Evolutionary conservation across 2,888 invertebrate genomes (phyloP), one percentile per base, ranked within the genome.

Genomic region (Latrodectus hesperus): DNA sequence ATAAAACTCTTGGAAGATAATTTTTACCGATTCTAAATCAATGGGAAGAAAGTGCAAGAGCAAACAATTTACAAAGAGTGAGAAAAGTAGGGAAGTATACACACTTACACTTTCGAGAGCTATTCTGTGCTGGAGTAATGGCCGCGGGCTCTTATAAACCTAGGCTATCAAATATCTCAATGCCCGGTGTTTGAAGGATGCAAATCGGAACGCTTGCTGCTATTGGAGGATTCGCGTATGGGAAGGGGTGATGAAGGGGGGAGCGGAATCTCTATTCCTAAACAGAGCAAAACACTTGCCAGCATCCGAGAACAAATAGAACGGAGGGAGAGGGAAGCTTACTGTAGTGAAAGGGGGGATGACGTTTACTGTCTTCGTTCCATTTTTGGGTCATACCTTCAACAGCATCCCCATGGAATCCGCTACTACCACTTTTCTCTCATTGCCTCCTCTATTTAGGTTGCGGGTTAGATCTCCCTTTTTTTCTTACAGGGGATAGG

Each of bases 21-120:
- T 74, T 71, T 10, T 79, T 72, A 79, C 71, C 64, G 22, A n/a
- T 16, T 60, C 60, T n/a, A 60, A 60, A 60, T 60, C 60, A 60
- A 70, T 26, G 22, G 53, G 52, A 51, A 73, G 49, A 65, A 72
- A 77, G 22, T 22, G 22, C 73, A 22, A 55, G 49, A 17, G 67
- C 68, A 80, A 78, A 84, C 55, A 78, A 73, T 74, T n/a, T 52
- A 22, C 67, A 79, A 26, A 64, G 17, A 67, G 64, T 70, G 49
- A 75, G 75, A 70, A 74, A 70, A 71, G 71, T 70, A 89, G 78
- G 64, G 74, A 75, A 67, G 84, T 85, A 93, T 16, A 92, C 93
- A 92, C 91, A 97, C 97, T 97, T 96, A 87, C 86, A 97, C 97
- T 96, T 96, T 96, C 95, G 95, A 96, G 96, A 96, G 97, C 96